Base-by-base conservation (phyloP, 2,888 invertebrate genomes). In the Melieria omissa region DNA sequence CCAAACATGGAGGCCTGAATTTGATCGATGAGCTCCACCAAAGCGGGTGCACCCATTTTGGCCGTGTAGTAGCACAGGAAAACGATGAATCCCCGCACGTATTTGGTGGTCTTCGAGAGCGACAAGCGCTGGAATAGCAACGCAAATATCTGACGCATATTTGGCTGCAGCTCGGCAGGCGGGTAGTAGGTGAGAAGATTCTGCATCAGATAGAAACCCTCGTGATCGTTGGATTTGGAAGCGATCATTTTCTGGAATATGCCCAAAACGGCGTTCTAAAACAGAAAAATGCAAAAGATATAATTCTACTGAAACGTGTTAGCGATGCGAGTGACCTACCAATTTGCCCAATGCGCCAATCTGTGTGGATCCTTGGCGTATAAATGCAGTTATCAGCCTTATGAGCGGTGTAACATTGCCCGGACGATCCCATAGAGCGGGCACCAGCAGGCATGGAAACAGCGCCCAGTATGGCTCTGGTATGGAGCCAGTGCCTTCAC, bases 181-280 rank as follows among this genome's bases (percentile, higher is more conserved):
- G 96, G 93, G 82, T 96, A 93, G 83, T 94, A 90, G 83, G 92
- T 92, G 60, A 99, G 90, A 80, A 99, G 90, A 61, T 92, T 92
- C 83, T 96, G 95, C 78, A 99, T 90, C 9, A 99, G 89, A 82
- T 94, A 92, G 87, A 99, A 98, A 6, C 98, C 99, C 87, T 99
- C 97, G 81, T 97, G 97, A 86, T 99, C 99, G 83, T 98, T 95
- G 0, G 92, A 89, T 88, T 97, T 98, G 0, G 98, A 98, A 0
- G 97, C 95, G 75, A 99, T 95, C 82, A 99, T 89, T 87, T 99
- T 98, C 86, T 99, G 98, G 88, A 98, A 99, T 8, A 98, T 94
- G 1, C 98, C 99, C 60, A 99, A 88, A 79, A 98, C 90, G 1
- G 93, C 93, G 80, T 90, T 92, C 90, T 93, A 85, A 4, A 88